A percentile compares a stretch with the other conserved stretches of the same genome.
Evolutionary conservation across 1,140 invertebrate genomes (phyloP).

Genomic region (Heterodera carotae): DNA sequence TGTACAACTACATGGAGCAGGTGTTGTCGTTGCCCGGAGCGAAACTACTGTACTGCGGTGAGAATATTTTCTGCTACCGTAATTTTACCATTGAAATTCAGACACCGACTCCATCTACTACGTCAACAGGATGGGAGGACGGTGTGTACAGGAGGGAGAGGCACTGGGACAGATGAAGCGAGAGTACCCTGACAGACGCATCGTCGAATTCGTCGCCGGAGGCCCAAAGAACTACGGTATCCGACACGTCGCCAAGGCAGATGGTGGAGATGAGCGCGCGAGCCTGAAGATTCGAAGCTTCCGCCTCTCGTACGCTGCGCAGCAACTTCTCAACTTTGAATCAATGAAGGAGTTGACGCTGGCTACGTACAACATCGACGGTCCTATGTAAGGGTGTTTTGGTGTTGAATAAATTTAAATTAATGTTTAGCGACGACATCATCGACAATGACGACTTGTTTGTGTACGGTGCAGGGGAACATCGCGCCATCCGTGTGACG

Average conservation of each 20-base stretch:
- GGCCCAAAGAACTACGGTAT: slow-evolving; percentile 36
- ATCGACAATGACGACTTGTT: too few relatives aligned
- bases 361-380: too few relatives aligned
- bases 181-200: slow-evolving; percentile 18
- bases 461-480: too few relatives aligned
- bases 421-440: too few relatives aligned
- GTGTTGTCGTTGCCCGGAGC: not conserved
- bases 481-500: too few relatives aligned
- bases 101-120: slow-evolving; percentile 23
- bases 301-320: slow-evolving; percentile 25
- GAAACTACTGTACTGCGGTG: slow-evolving; percentile 21
- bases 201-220: slow-evolving; percentile 28
- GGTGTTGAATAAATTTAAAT: too few relatives aligned
- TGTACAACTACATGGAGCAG: slow-evolving; percentile 30
- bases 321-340: slow-evolving; percentile 23
- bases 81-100: too few relatives aligned
- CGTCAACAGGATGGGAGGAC: not conserved
- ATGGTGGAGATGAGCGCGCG: slow-evolving; percentile 23
- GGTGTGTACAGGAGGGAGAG: slow-evolving; percentile 13
- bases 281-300: slow-evolving; percentile 27
- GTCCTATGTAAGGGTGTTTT: not conserved
- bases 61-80: too few relatives aligned
- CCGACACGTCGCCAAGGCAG: slow-evolving; percentile 13
- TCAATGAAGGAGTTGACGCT: slow-evolving; percentile 23
- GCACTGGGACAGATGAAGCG: slow-evolving; percentile 33